These are phyloP conservation scores for Uromys caudimaculatus DNA, from an alignment of 2,797 vertebrate species.

Conservation along the genomic window DNA sequence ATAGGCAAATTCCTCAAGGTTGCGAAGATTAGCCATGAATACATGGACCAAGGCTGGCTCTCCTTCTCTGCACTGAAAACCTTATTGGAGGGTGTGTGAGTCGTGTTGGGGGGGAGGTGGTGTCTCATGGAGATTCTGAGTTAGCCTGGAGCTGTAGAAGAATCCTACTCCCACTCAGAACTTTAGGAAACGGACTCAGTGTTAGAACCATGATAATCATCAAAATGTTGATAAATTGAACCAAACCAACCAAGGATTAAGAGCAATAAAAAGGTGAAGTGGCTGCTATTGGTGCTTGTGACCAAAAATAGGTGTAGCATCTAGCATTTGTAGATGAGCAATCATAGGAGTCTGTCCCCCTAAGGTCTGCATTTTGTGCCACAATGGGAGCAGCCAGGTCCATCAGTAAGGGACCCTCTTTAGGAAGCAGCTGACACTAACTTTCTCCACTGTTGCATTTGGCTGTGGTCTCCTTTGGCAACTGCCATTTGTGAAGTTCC, in stretches of 20 bases:
- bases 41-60: neutral
- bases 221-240: conserved; percentile 26
- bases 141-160: neutral
- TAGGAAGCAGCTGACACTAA: neutral
- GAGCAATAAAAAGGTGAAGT: neutral
- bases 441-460: neutral
- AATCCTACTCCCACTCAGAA: neutral
- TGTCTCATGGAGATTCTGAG: neutral
- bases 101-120: neutral
- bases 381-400: neutral
- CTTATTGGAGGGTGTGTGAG: neutral
- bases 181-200: neutral
- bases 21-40: neutral
- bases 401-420: neutral
- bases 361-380: neutral
- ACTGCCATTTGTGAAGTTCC: neutral
- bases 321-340: neutral
- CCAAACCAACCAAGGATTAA: neutral
- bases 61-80: neutral
- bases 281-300: neutral
- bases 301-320: neutral
- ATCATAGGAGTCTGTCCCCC: too few species aligned
- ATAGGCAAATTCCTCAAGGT: neutral
- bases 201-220: neutral
- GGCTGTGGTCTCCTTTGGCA: neutral